These are phyloP conservation scores for Rhamnusium bicolor DNA, from an alignment of 2,888 invertebrate species.

Conservation along the genomic window DNA sequence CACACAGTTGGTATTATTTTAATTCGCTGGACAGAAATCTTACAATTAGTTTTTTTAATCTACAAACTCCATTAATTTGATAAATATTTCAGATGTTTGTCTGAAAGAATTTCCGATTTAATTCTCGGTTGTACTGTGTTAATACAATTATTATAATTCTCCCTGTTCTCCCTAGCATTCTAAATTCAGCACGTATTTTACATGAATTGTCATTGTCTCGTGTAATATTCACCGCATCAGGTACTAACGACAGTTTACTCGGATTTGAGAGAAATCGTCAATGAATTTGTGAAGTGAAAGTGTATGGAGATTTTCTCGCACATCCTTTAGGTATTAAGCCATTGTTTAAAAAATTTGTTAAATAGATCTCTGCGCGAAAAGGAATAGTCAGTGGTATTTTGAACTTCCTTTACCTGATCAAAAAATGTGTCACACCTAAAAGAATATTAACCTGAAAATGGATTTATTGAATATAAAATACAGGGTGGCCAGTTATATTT, in stretches of 20 bases:
- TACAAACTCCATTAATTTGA: neutral
- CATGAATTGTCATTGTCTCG: neutral
- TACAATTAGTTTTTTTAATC: neutral
- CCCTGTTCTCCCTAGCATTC: neutral
- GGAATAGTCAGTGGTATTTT: too few relatives aligned
- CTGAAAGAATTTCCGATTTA: neutral
- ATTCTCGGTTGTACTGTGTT: neutral
- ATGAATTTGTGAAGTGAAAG: neutral
- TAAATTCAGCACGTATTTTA: neutral
- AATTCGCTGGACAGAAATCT: too few relatives aligned
- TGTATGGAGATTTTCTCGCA: neutral
- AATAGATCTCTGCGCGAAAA: too few relatives aligned
- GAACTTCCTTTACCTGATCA: too few relatives aligned
- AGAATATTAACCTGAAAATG: too few relatives aligned
- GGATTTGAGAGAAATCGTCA: neutral
- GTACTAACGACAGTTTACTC: neutral
- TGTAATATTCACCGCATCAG: neutral
- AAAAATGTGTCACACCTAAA: too few relatives aligned
- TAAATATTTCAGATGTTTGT: neutral
- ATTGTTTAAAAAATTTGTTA: too few relatives aligned
- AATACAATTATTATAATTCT: slow-evolving; percentile 7
- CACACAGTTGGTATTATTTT: too few relatives aligned
- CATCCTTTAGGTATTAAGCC: neutral
- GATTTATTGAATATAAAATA: too few relatives aligned
- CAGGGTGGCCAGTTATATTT: too few relatives aligned